These are phyloP conservation scores for Sander vitreus DNA, from an alignment of 2,113 vertebrate genomes.

Conservation along the genomic window DNA sequence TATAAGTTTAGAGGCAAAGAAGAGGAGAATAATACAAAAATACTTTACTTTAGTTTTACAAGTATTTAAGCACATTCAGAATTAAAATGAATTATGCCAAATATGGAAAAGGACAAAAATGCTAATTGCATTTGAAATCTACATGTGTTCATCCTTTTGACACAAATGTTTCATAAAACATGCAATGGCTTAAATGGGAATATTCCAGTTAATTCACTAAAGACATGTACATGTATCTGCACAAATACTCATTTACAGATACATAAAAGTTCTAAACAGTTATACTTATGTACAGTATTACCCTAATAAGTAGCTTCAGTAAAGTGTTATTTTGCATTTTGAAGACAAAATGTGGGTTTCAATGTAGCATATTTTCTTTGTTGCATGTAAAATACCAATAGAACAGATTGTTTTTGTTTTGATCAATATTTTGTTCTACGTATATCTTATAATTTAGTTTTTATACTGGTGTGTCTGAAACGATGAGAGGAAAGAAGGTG, in stretches of 20 bases:
- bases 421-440: background rate
- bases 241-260: background rate
- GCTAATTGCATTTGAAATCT: background rate
- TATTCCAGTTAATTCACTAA: background rate
- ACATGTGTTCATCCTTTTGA: conserved; percentile 2
- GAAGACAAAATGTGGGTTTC: background rate
- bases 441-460: background rate
- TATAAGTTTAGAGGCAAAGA: background rate
- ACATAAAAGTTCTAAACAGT: conserved; percentile 1
- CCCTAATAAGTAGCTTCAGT: background rate
- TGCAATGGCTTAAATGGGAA: background rate
- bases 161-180: background rate
- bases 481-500: background rate
- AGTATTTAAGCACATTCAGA: background rate
- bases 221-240: background rate
- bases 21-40: conserved; percentile 3
- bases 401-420: background rate
- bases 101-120: background rate
- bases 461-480: background rate
- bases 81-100: conserved; percentile 7
- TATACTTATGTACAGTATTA: background rate
- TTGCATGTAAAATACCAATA: background rate
- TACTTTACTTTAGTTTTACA: conserved; percentile 1
- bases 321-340: background rate
- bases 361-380: background rate